Percentiles rank a stretch among this genome's conserved stretches.
phyloP scores from a whole-genome alignment of 2,888 invertebrate genomes.

The Lordiphosa andalusiaca region DNA sequence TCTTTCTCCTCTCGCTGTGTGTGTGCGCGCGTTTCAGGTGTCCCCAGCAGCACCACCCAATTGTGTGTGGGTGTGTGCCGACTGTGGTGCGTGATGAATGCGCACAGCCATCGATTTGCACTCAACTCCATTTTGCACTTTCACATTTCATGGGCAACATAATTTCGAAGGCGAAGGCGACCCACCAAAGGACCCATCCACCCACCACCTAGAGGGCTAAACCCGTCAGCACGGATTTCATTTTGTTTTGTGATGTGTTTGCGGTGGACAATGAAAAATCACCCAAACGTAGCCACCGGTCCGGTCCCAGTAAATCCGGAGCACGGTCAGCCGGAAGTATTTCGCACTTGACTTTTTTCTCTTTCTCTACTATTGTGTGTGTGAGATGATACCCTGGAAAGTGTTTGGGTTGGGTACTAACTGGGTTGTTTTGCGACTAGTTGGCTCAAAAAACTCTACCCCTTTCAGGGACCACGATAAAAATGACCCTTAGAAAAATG shows the following conservation, averaged over 20 bases:
- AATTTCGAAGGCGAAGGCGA: slow-evolving; percentile 35
- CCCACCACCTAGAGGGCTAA: slow-evolving; percentile 2
- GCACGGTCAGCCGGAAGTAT: slow-evolving; percentile 49
- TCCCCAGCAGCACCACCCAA: neutral
- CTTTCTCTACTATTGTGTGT: neutral
- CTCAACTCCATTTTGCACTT: slow-evolving; percentile 71
- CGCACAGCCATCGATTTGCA: slow-evolving; percentile 67
- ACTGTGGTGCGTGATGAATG: slow-evolving; percentile 66
- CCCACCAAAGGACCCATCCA: neutral
- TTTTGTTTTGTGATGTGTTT: slow-evolving; percentile 66
- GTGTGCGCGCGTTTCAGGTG: slow-evolving; percentile 40
- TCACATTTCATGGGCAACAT: slow-evolving; percentile 64
- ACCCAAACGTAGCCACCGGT: slow-evolving; percentile 43
- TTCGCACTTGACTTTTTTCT: slow-evolving; percentile 46
- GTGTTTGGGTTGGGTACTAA: neutral
- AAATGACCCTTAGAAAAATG: too few species aligned
- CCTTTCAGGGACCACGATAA: too few species aligned
- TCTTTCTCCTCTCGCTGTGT: slow-evolving; percentile 9
- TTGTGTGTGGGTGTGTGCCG: slow-evolving; percentile 26
- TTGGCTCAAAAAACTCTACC: too few species aligned
- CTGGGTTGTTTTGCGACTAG: too few species aligned
- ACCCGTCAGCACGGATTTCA: slow-evolving; percentile 56
- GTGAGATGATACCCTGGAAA: neutral
- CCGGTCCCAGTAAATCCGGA: slow-evolving; percentile 17
- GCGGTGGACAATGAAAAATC: slow-evolving; percentile 74